phyloP scores from a whole-genome alignment of 2,888 invertebrate genomes.

The Bellardia bayeri region DNA sequence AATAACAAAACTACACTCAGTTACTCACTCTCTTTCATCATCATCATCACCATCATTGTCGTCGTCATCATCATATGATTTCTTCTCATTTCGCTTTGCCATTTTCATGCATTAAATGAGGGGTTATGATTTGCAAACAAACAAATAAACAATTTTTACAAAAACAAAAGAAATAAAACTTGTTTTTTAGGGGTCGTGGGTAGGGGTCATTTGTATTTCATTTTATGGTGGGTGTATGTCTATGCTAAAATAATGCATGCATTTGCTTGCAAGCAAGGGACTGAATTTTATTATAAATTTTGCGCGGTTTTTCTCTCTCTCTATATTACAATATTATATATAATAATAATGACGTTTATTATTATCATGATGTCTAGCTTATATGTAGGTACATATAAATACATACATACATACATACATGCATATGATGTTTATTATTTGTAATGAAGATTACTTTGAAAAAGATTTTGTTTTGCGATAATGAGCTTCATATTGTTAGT shows the following conservation, averaged over 20 bases:
- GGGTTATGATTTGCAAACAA: constrained; percentile 53
- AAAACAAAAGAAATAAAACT: constrained; percentile 27
- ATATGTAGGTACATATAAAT: neutral
- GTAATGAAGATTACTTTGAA: constrained; percentile 23
- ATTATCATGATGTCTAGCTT: constrained; percentile 43
- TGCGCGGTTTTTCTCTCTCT: constrained; percentile 46
- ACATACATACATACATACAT: too few species aligned
- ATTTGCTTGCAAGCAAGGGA: neutral
- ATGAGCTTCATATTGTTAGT: constrained; percentile 24
- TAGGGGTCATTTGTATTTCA: constrained; percentile 56
- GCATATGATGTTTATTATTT: constrained; percentile 22
- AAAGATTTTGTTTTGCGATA: constrained; percentile 32
- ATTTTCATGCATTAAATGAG: constrained; percentile 46
- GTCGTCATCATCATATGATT: constrained; percentile 28
- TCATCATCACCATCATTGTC: neutral
- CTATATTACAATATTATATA: neutral
- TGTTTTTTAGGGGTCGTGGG: constrained; percentile 51
- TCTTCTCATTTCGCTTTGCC: constrained; percentile 37
- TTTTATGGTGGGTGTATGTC: constrained; percentile 44
- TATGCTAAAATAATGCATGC: constrained; percentile 14
- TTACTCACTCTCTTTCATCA: constrained; percentile 28
- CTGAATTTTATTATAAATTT: constrained; percentile 40
- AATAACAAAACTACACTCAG: constrained; percentile 18
- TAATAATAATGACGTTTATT: constrained; percentile 35
- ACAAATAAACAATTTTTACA: neutral